Evolutionary conservation across 2,888 invertebrate species (phyloP), one percentile per base, ranked within the genome.

Genomic region (Chesias legatella): DNA sequence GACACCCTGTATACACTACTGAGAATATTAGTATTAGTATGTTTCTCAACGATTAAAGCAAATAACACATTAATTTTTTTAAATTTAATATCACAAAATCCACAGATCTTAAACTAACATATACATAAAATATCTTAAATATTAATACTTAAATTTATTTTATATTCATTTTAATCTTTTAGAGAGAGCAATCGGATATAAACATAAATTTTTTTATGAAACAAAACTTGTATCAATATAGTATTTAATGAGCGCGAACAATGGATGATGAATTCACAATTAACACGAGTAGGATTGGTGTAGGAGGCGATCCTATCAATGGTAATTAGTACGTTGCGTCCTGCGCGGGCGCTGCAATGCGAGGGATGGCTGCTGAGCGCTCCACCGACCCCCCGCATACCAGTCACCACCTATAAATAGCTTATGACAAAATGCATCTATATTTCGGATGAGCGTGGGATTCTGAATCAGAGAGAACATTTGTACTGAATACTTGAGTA

Each of bases 381-480:
- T 28, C 40, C 39, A 44, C 31, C 53, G 32, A 48, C 48, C 37
- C 44, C 48, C 37, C 44, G 41, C 39, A 44, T 34, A 31, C 28
- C 44, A 34, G 24, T 10, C 7, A 22, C 11, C 24, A 9, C 8
- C 47, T 58, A 55, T 51, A 46, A 48, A 53, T 58, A 58, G 44
- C 24, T 9, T 29, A 46, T 58, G 55, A 56, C 56, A 52, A 45
- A 48, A 17, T 17, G 13, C 25, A 24, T 31, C 11, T 40, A 29
- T 34, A 39, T 43, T 32, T 44, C 8, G 25, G 42, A 45, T 51
- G 42, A 47, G 53, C 51, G 55, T 56, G 53, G 53, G 53, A 51
- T 44, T 47, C 43, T 31, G 17, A 36, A 30, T 39, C 31, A 44
- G 21, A 17, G 3, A 17, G 2, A 17, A 27, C 8, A 17, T 8